Percentiles rank a stretch among this genome's conserved stretches.
These are phyloP conservation scores for Tenualosa ilisha DNA, from an alignment of 2,797 vertebrate genomes.

Conservation along the genomic window DNA sequence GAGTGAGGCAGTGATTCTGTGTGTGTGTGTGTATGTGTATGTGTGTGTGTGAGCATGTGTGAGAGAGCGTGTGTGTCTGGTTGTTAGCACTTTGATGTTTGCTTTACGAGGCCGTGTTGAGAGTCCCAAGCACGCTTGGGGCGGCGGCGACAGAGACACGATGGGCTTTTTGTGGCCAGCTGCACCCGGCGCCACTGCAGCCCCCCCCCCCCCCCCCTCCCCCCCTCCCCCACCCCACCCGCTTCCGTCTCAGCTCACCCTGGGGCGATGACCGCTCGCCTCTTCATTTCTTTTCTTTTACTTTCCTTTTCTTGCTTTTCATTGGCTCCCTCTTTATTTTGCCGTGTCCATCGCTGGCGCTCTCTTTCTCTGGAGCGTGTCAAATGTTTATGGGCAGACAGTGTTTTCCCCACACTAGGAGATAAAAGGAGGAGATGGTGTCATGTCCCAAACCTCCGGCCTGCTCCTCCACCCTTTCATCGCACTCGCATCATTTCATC, in stretches of 20 bases:
- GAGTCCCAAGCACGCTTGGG: background rate
- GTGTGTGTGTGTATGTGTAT: background rate
- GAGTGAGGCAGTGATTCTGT: conserved; percentile 36
- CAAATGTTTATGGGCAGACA: background rate
- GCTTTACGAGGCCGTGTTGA: background rate
- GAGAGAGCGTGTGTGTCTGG: background rate
- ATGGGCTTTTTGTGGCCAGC: background rate
- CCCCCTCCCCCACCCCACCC: no score
- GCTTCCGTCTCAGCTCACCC: no score
- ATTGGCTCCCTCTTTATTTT: no score
- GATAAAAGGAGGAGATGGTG: background rate
- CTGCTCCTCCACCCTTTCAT: background rate
- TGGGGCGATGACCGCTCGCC: background rate
- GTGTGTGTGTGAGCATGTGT: background rate
- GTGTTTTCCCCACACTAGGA: background rate
- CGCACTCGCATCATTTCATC: background rate
- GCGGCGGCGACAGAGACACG: background rate
- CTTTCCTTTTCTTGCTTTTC: background rate
- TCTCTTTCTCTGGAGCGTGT: background rate
- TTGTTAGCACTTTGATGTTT: conserved; percentile 9
- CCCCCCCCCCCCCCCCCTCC: background rate
- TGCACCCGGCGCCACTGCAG: background rate
- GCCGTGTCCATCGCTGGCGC: no score
- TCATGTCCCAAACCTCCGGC: background rate
- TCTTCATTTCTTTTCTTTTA: background rate